Base-by-base conservation (phyloP, 2,113 vertebrate species). In the Cinclus mexicanus region DNA sequence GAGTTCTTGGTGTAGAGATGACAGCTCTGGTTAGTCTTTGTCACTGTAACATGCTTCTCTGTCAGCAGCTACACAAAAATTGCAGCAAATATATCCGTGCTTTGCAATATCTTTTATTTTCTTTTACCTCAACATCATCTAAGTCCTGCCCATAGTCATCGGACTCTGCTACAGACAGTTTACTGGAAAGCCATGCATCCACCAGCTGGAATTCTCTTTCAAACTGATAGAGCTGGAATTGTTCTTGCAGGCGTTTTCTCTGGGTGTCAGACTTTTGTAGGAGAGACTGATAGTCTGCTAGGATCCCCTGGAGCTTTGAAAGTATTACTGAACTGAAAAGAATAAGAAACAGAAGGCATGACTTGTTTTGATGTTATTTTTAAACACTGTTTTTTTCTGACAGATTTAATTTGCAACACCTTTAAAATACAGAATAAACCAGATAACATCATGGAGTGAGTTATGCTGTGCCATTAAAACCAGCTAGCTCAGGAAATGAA, bases 71-170 rank as follows among this genome's bases (percentile, higher is more conserved):
- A 63, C 25, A 39, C 10, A 93, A 63, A 71, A 50, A 22, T 28
- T 29, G 12, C 44, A 87, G 28, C 25, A 72, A 84, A 65, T 33
- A 63, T 3, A 41, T 71, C 64, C 50, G 31, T 89, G 39, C 35
- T 93, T 75, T 79, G 21, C 18, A 81, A 60, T 37, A 56, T 5
- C 5, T 93, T 83, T 77, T 19, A 31, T 53, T 92, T 91, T 86
- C 49, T 81, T 90, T 98, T 96, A 98, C 99, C 98, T 98, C 98
- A n/a, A 98, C 96, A 33, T 98, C 98, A 71, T 99, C 98, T 80
- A 99, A 97, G 82, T 99, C 98, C 85, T 98, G 98, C 46, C 99
- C 98, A 2, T 95, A 98, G 94, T 99, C 98, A 57, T 97, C 95
- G 0, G 98, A 98, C 94, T 99, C 98, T 6, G 98, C 98, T 21